Evolutionary conservation across 1,140 invertebrate species (phyloP), one percentile per base, ranked within the genome.

Genomic region (Rhizoglyphus robini): DNA sequence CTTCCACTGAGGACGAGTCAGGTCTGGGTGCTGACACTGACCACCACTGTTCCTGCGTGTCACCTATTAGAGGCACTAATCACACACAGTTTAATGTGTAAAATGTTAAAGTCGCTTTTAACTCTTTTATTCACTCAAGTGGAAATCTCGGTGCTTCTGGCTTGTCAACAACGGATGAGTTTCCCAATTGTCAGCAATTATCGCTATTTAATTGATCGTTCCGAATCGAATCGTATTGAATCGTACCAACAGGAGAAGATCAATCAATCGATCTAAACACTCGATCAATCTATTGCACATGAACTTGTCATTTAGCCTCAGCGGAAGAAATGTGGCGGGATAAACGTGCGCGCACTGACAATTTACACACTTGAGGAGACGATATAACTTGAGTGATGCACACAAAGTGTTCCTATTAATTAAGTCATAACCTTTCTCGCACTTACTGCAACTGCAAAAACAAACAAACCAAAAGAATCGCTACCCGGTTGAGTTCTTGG

Each of bases 261-360:
- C n/a, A 54, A 20, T 15, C 23, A 54, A 32, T 27, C 31, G 23
- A 20, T 54, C 41, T 46, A 20, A 54, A 5, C 8, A 20, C 23
- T 23, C 8, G 20, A 11, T 23, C 8, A 11, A 25, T 15, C 8
- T 32, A 23, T 8, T 25, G 51, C 51, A 54, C 51, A 27, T 32
- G 51, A 8, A 23, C 51, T 54, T 54, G 51, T 11, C 51, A 54
- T 11, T 54, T 54, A 54, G 51, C 51, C 15, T 8, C 20, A 8
- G 8, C 20, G 51, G 23, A 32, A 5, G 18, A 11, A 41, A 41
- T 11, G 36, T 41, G 36, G 36, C 36, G 36, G 51, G 51, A 54
- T 32, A 54, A 54, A 54, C 51, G n/a, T n/a, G n/a, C n/a, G 23
- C 51, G 51, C 51, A 54, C 20, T 54, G 51, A 54, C 51, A 54